These are phyloP conservation scores for Lasaia peninsularis DNA, from an alignment of 1,140 invertebrate genomes.

Conservation along the genomic window DNA sequence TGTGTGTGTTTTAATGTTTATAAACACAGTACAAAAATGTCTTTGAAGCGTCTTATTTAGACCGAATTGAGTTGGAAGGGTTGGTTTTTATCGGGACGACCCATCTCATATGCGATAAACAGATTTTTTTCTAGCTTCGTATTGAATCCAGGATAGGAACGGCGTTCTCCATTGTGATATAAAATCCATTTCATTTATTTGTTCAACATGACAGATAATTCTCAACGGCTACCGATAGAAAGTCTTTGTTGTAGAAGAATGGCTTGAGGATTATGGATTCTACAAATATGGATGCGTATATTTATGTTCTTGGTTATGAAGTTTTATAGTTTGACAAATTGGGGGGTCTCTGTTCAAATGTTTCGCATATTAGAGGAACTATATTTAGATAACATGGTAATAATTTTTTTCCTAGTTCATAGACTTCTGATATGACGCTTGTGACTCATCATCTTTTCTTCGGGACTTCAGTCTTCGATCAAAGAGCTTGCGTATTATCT, in stretches of 20 bases:
- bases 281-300: conserved; percentile 52
- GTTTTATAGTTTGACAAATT: conserved; percentile 69
- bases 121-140: conserved; percentile 57
- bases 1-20: conserved; percentile 2
- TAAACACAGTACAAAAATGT: conserved; percentile 1
- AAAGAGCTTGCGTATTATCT: too few relatives aligned
- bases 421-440: too few relatives aligned
- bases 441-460: too few relatives aligned
- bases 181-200: conserved; percentile 69
- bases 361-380: neutral
- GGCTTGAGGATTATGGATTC: conserved; percentile 50
- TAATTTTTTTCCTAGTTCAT: too few relatives aligned
- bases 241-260: conserved; percentile 60
- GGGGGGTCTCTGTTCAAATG: conserved; percentile 34
- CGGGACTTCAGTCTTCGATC: too few relatives aligned
- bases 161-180: conserved; percentile 57
- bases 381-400: conserved; percentile 30
- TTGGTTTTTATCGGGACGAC: conserved; percentile 48
- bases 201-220: conserved; percentile 67
- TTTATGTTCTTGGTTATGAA: conserved; percentile 66
- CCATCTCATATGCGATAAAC: conserved; percentile 67
- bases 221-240: conserved; percentile 63
- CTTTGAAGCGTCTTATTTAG: conserved; percentile 8
- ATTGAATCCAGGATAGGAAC: conserved; percentile 47
- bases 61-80: conserved; percentile 1